Evolutionary conservation across 2,113 vertebrate genomes (phyloP).

Genomic region (Platanista minor): DNA sequence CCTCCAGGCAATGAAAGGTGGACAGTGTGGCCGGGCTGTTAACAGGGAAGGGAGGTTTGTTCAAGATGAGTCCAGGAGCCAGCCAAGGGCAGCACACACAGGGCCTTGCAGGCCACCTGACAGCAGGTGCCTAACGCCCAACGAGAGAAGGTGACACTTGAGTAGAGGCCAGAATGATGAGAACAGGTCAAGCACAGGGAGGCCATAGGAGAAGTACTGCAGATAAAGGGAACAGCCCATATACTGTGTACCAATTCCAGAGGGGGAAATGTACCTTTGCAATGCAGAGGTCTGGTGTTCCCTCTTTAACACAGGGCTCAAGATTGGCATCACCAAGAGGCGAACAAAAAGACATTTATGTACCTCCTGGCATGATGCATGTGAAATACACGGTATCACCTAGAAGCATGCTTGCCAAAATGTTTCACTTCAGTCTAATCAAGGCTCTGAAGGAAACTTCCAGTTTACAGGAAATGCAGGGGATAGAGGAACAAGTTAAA

Average conservation of each 20-base stretch:
- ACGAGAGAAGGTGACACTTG: neutral
- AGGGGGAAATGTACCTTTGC: neutral
- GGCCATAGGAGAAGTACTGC: neutral
- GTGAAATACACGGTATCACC: neutral
- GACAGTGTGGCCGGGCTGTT: neutral
- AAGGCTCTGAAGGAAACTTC: neutral
- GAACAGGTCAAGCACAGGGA: neutral
- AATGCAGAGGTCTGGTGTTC: neutral
- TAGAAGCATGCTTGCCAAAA: neutral
- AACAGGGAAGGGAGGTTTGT: neutral
- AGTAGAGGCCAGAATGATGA: neutral
- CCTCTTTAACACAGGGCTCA: neutral
- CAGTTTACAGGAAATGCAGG: neutral
- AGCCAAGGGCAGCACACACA: neutral
- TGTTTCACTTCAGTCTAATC: neutral
- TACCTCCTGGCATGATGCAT: neutral
- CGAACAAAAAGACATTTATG: neutral
- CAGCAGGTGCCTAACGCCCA: neutral
- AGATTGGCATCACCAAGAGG: neutral
- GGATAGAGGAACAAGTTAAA: neutral
- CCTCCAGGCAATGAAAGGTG: neutral
- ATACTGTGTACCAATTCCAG: fast-evolving
- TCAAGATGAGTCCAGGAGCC: neutral
- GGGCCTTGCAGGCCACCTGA: neutral
- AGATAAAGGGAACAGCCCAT: neutral